Evolutionary conservation across 2,888 invertebrate genomes (phyloP), one percentile per base, ranked within the genome.

Genomic region (Anthrax anthrax): DNA sequence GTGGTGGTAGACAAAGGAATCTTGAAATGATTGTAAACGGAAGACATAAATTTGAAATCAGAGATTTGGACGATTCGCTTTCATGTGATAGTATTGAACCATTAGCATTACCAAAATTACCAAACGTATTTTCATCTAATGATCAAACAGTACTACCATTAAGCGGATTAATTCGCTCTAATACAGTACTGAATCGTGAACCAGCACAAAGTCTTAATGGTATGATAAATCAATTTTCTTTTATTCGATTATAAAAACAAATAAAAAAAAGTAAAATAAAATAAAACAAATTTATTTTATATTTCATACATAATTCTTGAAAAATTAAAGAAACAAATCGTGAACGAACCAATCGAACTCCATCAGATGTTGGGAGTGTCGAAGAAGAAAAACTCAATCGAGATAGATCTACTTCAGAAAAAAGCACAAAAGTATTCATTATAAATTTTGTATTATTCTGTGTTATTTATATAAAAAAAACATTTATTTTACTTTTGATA

Each of bases 11-110:
- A 50, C 78, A 81, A 1, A 72, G 85, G 43, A 81, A 80, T 60
- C 66, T 85, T 38, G 80, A 83, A 63, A 80, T 85, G 76, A 76
- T 83, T 34, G 78, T 84, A 67, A 75, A 74, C 37, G 81, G 80
- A 40, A 72, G 81, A 0, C 81, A 84, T 58, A 80, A 75, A 54
- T 87, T 86, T 65, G 84, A 86, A 54, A 78, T 86, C 3, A 69
- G 80, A 27, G 85, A 86, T 58, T 49, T 60, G 14, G 74, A 76
- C 38, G 72, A 72, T 55, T 65, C 68, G 10, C 54, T 63, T 3
- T 69, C 67, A n/a, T 64, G 67, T 47, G 68, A 67, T 39, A 60
- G 59, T 10, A 60, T 69, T 29, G 66, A 67, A 52, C 60, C 68
- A 2, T 50, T 69, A 55, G 60, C 65, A 13, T 54, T 69, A 49